Conservation (phyloP, 2,888 invertebrate genomes). For the Mechanitis messenoides region DNA sequence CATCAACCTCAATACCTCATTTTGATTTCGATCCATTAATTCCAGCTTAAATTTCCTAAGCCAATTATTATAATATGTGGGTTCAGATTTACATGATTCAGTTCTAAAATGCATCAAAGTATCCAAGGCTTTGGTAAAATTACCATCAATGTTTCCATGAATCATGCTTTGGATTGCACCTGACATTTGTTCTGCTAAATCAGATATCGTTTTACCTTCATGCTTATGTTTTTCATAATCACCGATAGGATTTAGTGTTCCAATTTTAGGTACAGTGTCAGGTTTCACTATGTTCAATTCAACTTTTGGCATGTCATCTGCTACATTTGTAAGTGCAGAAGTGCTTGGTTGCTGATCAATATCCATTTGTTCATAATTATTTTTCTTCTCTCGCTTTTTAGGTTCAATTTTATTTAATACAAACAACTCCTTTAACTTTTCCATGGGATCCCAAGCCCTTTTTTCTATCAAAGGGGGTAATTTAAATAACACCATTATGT, state of each 20-base stretch:
- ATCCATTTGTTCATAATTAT: slow-evolving; percentile 27
- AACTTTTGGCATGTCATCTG: slow-evolving; percentile 46
- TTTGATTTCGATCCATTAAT: slow-evolving; percentile 46
- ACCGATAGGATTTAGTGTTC: slow-evolving; percentile 77
- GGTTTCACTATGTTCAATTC: slow-evolving; percentile 36
- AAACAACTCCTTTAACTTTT: slow-evolving; percentile 69
- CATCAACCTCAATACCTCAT: slow-evolving; percentile 45
- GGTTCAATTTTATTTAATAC: slow-evolving; percentile 61
- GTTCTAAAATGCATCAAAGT: slow-evolving; percentile 54
- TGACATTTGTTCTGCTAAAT: slow-evolving; percentile 51
- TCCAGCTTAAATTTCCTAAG: slow-evolving; percentile 51
- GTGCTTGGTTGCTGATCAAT: slow-evolving; percentile 31
- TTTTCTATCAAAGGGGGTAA: slow-evolving; percentile 68
- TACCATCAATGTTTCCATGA: slow-evolving; percentile 56
- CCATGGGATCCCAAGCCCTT: slow-evolving; percentile 60
- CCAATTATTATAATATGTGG: slow-evolving; percentile 62
- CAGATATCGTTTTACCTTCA: slow-evolving; percentile 49
- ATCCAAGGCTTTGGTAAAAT: slow-evolving; percentile 53
- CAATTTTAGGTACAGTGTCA: slow-evolving; percentile 57
- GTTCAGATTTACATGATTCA: slow-evolving; percentile 54
- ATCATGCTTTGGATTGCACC: slow-evolving; percentile 61
- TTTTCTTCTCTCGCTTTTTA: slow-evolving; percentile 45
- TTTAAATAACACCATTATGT: slow-evolving; percentile 68
- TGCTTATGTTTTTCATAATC: slow-evolving; percentile 74
- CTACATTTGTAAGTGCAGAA: slow-evolving; percentile 21